Evolutionary conservation across 2,888 invertebrate species (phyloP).

Genomic region (Microctonus aethiopoides): DNA sequence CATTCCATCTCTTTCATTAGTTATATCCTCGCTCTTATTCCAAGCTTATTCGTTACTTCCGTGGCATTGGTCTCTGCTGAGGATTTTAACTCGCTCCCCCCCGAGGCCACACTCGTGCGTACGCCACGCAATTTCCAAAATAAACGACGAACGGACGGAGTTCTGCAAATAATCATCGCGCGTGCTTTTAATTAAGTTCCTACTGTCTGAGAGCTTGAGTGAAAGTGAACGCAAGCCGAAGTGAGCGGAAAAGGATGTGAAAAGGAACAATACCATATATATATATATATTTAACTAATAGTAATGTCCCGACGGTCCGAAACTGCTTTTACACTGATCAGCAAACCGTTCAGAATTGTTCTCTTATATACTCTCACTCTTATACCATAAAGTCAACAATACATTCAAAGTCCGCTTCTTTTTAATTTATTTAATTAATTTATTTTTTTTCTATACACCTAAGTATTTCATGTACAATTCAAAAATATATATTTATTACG

Average conservation of each 20-base stretch:
- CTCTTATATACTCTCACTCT: too few species aligned
- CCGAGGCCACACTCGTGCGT: constrained; percentile 18
- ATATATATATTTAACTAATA: neutral
- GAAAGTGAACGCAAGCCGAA: constrained; percentile 9
- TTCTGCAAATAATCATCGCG: constrained; percentile 64
- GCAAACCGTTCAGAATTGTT: neutral
- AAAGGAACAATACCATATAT: neutral
- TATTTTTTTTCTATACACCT: too few species aligned
- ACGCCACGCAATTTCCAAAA: constrained; percentile 61
- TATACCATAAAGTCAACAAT: too few species aligned
- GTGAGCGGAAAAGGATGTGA: neutral
- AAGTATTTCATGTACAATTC: too few species aligned
- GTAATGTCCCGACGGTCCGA: neutral
- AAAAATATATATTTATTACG: too few species aligned
- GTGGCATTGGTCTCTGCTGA: constrained; percentile 15
- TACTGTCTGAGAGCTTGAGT: constrained; percentile 53
- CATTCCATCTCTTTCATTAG: neutral
- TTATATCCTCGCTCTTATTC: constrained; percentile 2
- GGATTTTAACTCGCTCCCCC: constrained; percentile 28
- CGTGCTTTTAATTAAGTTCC: constrained; percentile 67
- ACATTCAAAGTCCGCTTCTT: too few species aligned
- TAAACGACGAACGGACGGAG: constrained; percentile 53
- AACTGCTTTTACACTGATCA: neutral
- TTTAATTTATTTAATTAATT: too few species aligned
- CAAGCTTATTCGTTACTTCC: constrained; percentile 24